Conservation (phyloP, 2,888 invertebrate species). For the Philereme transversata region DNA sequence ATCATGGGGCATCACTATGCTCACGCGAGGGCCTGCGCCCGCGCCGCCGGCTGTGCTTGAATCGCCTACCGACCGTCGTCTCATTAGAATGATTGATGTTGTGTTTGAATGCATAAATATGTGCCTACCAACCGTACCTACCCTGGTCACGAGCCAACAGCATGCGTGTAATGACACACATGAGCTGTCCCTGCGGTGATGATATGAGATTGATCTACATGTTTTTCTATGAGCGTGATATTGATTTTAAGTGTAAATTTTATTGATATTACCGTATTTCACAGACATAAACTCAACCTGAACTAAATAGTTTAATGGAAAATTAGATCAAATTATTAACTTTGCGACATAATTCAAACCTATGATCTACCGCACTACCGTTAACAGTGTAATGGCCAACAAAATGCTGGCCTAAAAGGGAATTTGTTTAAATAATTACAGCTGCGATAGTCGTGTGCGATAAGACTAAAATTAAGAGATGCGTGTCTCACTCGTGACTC, state of each 20-base stretch:
- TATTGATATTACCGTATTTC: too few species aligned
- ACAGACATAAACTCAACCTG: too few species aligned
- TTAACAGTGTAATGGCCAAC: neutral
- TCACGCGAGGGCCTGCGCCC: slow-evolving; percentile 53
- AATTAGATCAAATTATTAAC: too few species aligned
- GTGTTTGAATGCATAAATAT: slow-evolving; percentile 76
- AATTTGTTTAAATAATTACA: slow-evolving; percentile 67
- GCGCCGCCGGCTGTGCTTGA: slow-evolving; percentile 48
- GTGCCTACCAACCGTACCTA: slow-evolving; percentile 60
- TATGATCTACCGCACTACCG: too few species aligned
- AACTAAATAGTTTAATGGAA: too few species aligned
- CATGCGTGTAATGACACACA: slow-evolving; percentile 56
- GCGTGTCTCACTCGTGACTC: slow-evolving; percentile 60
- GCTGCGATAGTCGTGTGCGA: slow-evolving; percentile 69
- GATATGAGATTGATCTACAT: slow-evolving; percentile 13
- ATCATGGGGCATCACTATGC: slow-evolving; percentile 57
- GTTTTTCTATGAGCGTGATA: slow-evolving; percentile 1
- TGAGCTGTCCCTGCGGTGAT: slow-evolving; percentile 32
- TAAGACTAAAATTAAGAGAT: slow-evolving; percentile 73
- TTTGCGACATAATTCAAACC: too few species aligned
- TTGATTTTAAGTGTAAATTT: slow-evolving; percentile 10
- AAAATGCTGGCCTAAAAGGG: slow-evolving; percentile 39
- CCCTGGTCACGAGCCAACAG: slow-evolving; percentile 63
- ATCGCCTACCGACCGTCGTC: slow-evolving; percentile 59
- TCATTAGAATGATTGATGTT: slow-evolving; percentile 83